Evolutionary conservation across 1,140 invertebrate genomes (phyloP), one percentile per base, ranked within the genome.

Genomic region (Delia radicum): DNA sequence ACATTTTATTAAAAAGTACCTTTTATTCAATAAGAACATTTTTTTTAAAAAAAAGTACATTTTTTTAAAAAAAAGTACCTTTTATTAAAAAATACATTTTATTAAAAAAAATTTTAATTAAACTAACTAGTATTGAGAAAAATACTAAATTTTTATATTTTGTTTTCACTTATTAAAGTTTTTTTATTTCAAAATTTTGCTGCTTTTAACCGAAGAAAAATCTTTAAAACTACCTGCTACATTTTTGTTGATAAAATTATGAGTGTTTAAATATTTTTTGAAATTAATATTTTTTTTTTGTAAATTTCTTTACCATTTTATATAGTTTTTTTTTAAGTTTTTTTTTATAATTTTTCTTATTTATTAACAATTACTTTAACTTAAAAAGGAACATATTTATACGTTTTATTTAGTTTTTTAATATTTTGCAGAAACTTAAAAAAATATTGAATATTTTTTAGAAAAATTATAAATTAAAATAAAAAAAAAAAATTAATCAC

Each of bases 381-480:
- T 79, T 84, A 80, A 84, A 84, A 84, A 84, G 82, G 82, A 84
- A 84, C 82, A 84, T 84, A 84, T 82, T 81, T 78, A 79, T 82
- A n/a, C n/a, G n/a, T 80, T 78, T 81, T 82, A 83, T 82, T 2
- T 8, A 42, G 26, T 65, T 65, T 62, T 37, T 62, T 62, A 21
- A 48, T 55, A 28, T 62, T 61, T 10, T 31, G 18, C n/a, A 28
- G 28, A 28, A 55, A 73, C 27, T 42, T 73, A 55, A 0, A 73
- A 31, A 73, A 33, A 26, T 73, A 46, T 48, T 28, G n/a, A 1
- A 7, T 73, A 24, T 27, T 73, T 48, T 63, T 74, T 18, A 4
- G 15, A 37, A 62, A 62, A 74, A 29, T 74, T 46, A 13, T 3
- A 74, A 73, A 29, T 71, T 74, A 61, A 29, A 73, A 65, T 74